Evolutionary conservation across 2,797 vertebrate genomes (phyloP), one percentile per base, ranked within the genome.

Genomic region (Macropus fuliginosus): DNA sequence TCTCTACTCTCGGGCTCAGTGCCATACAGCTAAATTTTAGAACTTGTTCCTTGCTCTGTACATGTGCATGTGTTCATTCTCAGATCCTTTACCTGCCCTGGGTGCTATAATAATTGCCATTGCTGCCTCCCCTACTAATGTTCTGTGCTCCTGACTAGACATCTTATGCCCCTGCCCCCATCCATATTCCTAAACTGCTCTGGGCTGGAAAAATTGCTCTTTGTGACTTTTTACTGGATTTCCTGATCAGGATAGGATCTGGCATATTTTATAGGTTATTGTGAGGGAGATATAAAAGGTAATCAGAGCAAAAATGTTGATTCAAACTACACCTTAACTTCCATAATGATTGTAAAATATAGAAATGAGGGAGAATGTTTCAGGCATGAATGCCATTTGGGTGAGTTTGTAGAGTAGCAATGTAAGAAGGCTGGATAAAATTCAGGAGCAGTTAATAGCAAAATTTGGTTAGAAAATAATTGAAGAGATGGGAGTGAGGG

Each of bases 151-250:
- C 34, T 66, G 34, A 16, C 1, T 34, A 27, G 34, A 14, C 34
- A n/a, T 16, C 13, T n/a, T 6, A 16, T 4, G 1, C 3, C 34
- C 34, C 62, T 9, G 1, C 4, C 2, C 34, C 13, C 12, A 18
- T 18, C 0, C n/a, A 40, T 74, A 74, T 2, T 74, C 62, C 40
- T 40, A 18, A 18, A 14, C 34, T 40, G 34, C 16, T 6, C 34
- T 74, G 14, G n/a, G 34, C 5, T 74, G 34, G 62, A 74, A 74
- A 66, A 74, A 74, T 34, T 34, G 14, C 5, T 66, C 13, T 5
- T 13, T 66, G 31, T 74, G 34, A 74, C 16, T 74, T 74, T 74
- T 40, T n/a, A 16, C 2, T 74, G 62, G 1, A 3, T 74, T 74
- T 74, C 14, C 34, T 74, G 62, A 74, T 74, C 34, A 74, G 5